Base-by-base conservation (phyloP, 92 coral and sea anemone genomes). In the Zoanthus sociatus region DNA sequence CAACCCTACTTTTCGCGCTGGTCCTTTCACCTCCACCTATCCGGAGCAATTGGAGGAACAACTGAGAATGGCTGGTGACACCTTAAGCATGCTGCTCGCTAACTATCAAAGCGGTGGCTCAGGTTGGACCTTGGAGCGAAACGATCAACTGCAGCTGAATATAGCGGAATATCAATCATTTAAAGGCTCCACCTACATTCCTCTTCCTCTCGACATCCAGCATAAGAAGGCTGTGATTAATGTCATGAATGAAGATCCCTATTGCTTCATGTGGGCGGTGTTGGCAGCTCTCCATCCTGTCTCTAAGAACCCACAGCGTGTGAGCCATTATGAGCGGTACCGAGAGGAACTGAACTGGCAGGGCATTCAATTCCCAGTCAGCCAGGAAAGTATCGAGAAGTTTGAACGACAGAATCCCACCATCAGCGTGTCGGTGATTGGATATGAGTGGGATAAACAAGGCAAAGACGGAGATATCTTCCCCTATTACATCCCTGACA, bases 21-120 rank as follows among this genome's bases (percentile, higher is more conserved):
- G 54, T 50, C 54, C 54, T 50, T 50, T 50, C 54, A 50, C 54
- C 54, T 50, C 54, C 54, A 50, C 54, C 54, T 50, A 50, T 50
- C 54, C 54, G 54, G 54, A 50, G 54, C 54, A 50, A 50, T 50
- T 50, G 54, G 54, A 50, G 54, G 54, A 50, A 50, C 54, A 50
- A 50, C 54, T 50, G 54, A 50, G 54, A 50, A 50, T 50, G 5
- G 54, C 54, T 9, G 54, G 54, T 50, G 54, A 50, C 54, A 50
- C 54, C 54, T 50, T 50, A 50, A 50, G 12, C 54, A 50, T 50
- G 54, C 54, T 50, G 71, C 71, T 88, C 18, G 73, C 73, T 21
- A 46, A 81, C 48, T 79, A 78, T 31, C 92, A 91, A 72, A 88
- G 76, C 72, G 94, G 88, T 74, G 94, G 94, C 7, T 88, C 89